A percentile compares a stretch with the other conserved stretches of the same genome.
Conservation (phyloP, 2,113 vertebrate species). For the Dipodomys merriami region DNA sequence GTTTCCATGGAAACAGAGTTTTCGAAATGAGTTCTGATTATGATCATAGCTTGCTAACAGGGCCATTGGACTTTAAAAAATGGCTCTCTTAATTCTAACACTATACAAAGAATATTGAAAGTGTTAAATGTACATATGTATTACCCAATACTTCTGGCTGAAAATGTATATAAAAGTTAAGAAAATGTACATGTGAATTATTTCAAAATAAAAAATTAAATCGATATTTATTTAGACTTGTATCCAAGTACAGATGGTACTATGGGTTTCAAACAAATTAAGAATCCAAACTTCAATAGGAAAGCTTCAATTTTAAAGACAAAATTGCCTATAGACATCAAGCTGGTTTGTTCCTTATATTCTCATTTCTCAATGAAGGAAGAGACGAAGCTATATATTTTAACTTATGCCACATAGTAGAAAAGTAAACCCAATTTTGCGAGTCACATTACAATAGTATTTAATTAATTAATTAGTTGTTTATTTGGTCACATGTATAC, state of each 20-base stretch:
- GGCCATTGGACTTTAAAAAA: conserved; percentile 38
- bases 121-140: background rate
- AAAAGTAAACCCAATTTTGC: background rate
- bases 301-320: background rate
- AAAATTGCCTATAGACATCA: background rate
- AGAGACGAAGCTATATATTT: background rate
- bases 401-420: background rate
- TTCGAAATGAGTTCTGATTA: conserved; percentile 70
- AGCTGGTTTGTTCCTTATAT: background rate
- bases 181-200: background rate
- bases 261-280: background rate
- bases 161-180: background rate
- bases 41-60: conserved; percentile 44
- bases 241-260: background rate
- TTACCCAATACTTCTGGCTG: background rate
- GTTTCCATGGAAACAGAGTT: conserved; percentile 74
- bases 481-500: background rate
- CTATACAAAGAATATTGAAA: background rate
- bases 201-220: conserved; percentile 18
- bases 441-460: background rate
- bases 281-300: background rate
- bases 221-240: background rate
- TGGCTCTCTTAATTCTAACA: background rate
- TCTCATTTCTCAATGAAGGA: background rate
- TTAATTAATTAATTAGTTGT: background rate